Percentiles rank a stretch among this genome's conserved stretches.
Conservation (phyloP, 2,113 vertebrate genomes). For the Apistogramma diplotaenia region DNA sequence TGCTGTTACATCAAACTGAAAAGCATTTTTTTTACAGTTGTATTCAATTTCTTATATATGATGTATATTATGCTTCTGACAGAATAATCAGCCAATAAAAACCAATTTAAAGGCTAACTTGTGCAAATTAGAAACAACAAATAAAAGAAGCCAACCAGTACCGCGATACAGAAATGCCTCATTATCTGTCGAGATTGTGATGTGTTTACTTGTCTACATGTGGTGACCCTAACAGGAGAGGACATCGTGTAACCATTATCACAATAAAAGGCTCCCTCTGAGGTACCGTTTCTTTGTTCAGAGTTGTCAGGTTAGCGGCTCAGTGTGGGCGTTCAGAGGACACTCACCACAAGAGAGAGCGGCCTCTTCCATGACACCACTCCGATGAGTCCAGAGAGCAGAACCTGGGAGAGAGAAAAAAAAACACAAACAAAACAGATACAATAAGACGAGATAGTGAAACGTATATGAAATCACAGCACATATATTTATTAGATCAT, state of each 20-base stretch:
- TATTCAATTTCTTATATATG: not conserved
- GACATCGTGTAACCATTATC: not conserved
- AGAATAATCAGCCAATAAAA: not conserved
- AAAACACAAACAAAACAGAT: not conserved
- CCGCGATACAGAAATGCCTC: not conserved
- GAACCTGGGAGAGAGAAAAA: slow-evolving; percentile 83
- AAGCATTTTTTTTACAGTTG: not conserved
- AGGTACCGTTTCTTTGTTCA: slow-evolving; percentile 16
- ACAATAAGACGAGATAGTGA: slow-evolving; percentile 19
- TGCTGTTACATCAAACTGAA: not conserved
- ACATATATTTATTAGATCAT: not conserved
- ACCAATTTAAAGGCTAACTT: not conserved
- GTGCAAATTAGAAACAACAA: no score
- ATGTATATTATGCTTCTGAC: not conserved
- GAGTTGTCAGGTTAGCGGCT: slow-evolving; percentile 7
- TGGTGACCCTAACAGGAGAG: not conserved
- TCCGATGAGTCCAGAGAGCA: slow-evolving; percentile 94
- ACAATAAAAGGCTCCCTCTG: not conserved
- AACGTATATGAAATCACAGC: not conserved
- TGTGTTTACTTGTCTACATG: not conserved
- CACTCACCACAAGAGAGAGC: slow-evolving; percentile 95
- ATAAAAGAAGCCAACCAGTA: not conserved
- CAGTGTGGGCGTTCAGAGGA: slow-evolving; percentile 16
- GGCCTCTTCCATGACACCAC: slow-evolving; percentile 99
- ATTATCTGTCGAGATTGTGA: not conserved